Conservation (phyloP, 2,888 invertebrate genomes). For the Chalcosyrphus nemorum region DNA sequence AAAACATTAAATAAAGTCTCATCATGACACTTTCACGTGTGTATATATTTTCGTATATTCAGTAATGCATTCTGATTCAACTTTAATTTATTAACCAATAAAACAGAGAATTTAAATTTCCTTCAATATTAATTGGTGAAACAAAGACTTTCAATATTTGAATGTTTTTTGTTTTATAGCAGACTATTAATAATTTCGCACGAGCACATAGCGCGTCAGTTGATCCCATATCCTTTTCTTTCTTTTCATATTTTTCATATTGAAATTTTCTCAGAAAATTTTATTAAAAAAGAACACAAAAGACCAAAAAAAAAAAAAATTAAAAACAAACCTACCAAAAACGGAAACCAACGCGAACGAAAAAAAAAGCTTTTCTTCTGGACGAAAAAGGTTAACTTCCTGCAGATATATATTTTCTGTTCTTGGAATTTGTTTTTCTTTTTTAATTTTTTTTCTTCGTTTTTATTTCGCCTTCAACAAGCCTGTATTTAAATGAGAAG, state of each 20-base stretch:
- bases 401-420: not conserved
- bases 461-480: not conserved
- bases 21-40: too few species aligned
- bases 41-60: too few species aligned
- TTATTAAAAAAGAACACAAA: not conserved
- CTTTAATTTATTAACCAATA: too few species aligned
- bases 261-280: not conserved
- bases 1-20: too few species aligned
- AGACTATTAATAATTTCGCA: not conserved
- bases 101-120: not conserved
- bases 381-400: constrained; percentile 3
- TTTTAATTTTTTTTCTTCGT: too few species aligned
- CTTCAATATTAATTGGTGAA: too few species aligned
- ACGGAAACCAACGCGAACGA: not conserved
- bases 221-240: not conserved
- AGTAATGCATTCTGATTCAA: too few species aligned
- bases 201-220: not conserved
- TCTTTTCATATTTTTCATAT: not conserved
- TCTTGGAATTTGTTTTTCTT: not conserved
- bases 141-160: not conserved
- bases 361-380: not conserved
- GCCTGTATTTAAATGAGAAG: constrained; percentile 2
- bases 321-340: not conserved
- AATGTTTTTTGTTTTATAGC: not conserved
- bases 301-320: not conserved